A percentile compares a stretch with the other conserved stretches of the same genome.
phyloP scores from a whole-genome alignment of 2,888 invertebrate species.

The Apamea anceps region DNA sequence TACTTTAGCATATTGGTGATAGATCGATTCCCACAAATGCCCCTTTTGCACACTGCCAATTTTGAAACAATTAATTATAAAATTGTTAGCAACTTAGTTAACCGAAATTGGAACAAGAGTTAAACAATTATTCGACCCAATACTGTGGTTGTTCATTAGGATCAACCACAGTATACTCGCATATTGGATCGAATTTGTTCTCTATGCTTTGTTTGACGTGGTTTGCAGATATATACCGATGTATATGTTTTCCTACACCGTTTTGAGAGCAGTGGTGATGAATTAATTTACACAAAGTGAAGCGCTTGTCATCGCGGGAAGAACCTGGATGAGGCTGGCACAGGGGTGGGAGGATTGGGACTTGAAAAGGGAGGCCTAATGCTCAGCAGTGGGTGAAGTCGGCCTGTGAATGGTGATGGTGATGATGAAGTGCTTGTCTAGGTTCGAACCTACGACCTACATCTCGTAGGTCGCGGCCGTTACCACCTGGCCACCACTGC shows the following conservation, averaged over 20 bases:
- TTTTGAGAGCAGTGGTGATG: background rate
- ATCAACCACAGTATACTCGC: background rate
- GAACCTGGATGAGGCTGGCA: background rate
- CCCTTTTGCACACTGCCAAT: background rate
- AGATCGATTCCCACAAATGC: background rate
- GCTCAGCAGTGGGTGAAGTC: too few species aligned
- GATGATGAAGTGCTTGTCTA: background rate
- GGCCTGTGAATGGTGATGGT: too few species aligned
- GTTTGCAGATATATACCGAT: background rate
- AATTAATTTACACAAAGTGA: background rate
- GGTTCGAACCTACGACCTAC: background rate
- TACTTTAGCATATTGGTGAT: background rate
- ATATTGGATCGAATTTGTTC: background rate
- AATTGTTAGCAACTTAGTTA: constrained; percentile 17
- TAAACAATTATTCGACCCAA: constrained; percentile 16
- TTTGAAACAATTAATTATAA: constrained; percentile 9
- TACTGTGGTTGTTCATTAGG: background rate
- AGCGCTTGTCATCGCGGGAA: too few species aligned
- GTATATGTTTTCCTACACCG: background rate
- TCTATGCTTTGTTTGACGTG: background rate
- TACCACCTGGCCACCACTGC: background rate
- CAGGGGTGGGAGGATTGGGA: background rate
- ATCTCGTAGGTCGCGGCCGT: background rate
- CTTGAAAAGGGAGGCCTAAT: background rate
- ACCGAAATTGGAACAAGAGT: constrained; percentile 14